Evolutionary conservation across 30 jellyfish, hydroid and myxozoan genomes (phyloP).

Genomic region (Aurelia sp.): DNA sequence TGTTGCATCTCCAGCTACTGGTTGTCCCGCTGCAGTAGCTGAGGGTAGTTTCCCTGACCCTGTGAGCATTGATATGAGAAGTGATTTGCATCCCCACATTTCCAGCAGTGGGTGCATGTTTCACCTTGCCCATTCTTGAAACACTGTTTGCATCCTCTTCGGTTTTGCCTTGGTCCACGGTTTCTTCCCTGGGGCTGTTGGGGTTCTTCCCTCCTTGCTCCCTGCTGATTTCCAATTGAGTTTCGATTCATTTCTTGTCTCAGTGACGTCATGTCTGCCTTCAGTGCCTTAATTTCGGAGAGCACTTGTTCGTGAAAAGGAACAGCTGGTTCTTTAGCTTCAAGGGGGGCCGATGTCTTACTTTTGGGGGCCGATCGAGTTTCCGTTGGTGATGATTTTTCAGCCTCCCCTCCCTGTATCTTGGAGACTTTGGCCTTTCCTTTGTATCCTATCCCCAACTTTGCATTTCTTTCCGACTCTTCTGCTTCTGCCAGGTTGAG

Average conservation of each 20-base stretch:
- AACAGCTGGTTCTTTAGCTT: conserved; percentile 3
- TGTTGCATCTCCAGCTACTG: too few species aligned
- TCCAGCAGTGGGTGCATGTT: too few species aligned
- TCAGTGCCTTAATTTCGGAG: not conserved
- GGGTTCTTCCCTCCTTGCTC: conserved; percentile 3
- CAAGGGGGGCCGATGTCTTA: not conserved
- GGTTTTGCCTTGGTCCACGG: too few species aligned
- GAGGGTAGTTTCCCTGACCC: too few species aligned
- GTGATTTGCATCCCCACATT: too few species aligned
- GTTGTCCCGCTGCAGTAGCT: too few species aligned
- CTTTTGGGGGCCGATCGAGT: not conserved
- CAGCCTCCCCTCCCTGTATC: not conserved
- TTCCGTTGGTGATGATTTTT: too few species aligned
- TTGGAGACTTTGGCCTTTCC: conserved; percentile 18
- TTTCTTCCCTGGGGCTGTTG: too few species aligned
- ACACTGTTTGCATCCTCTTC: too few species aligned
- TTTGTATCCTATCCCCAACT: conserved; percentile 26
- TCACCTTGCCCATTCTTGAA: too few species aligned
- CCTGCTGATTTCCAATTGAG: not conserved
- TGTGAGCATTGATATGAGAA: too few species aligned
- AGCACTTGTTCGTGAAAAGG: conserved; percentile 6
- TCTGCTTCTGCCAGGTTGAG: conserved; percentile 19
- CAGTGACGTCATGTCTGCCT: conserved; percentile 6
- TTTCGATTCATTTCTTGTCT: conserved; percentile 7
- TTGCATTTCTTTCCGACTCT: conserved; percentile 35